Evolutionary conservation across 1,140 invertebrate genomes (phyloP).

Genomic region (Nilaparvata lugens): DNA sequence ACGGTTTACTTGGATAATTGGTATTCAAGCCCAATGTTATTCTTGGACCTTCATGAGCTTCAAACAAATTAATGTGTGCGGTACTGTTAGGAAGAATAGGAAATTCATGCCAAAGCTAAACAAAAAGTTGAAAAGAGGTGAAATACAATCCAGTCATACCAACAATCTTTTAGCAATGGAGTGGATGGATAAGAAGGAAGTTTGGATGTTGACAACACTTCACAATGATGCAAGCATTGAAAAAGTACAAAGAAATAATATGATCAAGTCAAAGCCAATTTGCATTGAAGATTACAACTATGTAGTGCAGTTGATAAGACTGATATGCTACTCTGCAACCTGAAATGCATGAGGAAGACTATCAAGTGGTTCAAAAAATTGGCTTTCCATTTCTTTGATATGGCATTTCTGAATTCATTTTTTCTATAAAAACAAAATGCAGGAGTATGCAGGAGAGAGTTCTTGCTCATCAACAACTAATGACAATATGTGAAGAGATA

Average conservation of each 20-base stretch:
- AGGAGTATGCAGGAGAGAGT: no score
- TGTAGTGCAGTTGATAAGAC: neutral
- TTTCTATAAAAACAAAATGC: no score
- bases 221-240: neutral
- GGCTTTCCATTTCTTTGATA: no score
- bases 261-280: neutral
- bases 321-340: neutral
- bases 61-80: neutral
- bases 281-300: neutral
- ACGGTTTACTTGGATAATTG: no score
- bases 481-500: no score
- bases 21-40: no score
- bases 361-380: neutral
- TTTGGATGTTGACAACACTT: neutral
- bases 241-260: neutral
- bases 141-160: neutral
- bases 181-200: neutral
- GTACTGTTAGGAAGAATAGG: neutral
- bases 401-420: no score
- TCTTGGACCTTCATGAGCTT: neutral
- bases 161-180: neutral
- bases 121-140: no score
- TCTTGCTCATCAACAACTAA: no score
- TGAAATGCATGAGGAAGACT: neutral
- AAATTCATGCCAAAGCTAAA: neutral